Evolutionary conservation across 2,113 vertebrate genomes (phyloP), one percentile per base, ranked within the genome.

Genomic region (Hemichromis elongatus): DNA sequence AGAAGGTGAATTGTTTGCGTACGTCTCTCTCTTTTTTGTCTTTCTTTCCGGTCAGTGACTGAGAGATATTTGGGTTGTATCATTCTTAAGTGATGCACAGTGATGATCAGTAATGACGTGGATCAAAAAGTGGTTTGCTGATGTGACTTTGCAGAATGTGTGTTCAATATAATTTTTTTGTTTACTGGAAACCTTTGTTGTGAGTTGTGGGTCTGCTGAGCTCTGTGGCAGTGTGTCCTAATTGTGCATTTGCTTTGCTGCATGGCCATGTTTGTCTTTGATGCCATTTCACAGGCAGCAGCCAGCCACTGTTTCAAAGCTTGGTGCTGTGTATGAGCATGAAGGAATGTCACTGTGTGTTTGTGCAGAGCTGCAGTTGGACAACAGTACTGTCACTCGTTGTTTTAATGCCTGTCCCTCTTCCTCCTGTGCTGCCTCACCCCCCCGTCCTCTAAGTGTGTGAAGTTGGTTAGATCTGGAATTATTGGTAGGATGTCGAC

Each of bases 281-380:
- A 96, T 96, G 93, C 92, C 86, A 88, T 95, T 95, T 95, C 90
- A 94, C 93, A 94, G 92, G 94, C 94, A 91, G 92, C 90, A 94
- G 93, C 86, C 88, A 91, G 93, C 92, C 89, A 81, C 86, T 85
- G 91, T 93, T 95, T 96, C 93, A 95, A 96, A 96, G 95, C 92
- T 82, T 21, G 86, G 59, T 84, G 19, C 89, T 89, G 91, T 93
- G 90, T 93, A 82, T 78, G 93, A 95, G 91, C 94, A 94, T 92
- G 92, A 95, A 94, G 92, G 91, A 86, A 91, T 93, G 94, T 92
- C 92, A 94, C 79, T 93, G 89, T 89, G 92, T 88, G 90, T 95
- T 94, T 93, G 91, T 90, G 91, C 85, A n/a, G 85, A 89, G 88
- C 93, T 91, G 86, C 87, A 52, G 92, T 94, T 91, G 94, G 95